Conservation (phyloP, 2,888 invertebrate species). For the Dicroscelio sp. region DNA sequence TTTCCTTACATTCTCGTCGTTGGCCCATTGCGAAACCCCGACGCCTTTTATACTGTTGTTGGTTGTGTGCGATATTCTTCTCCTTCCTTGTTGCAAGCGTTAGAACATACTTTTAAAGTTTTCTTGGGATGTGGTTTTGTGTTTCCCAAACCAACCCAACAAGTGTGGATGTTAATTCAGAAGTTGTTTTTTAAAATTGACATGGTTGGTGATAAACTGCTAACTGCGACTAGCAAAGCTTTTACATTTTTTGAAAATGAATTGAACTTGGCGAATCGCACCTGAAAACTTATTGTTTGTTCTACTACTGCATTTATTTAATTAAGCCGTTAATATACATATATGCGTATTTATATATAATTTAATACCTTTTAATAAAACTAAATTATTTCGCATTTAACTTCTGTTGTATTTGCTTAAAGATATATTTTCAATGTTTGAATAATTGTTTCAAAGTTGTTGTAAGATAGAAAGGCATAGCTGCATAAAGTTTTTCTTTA, state of each 20-base stretch:
- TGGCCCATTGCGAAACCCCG: slow-evolving; percentile 11
- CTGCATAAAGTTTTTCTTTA: no score
- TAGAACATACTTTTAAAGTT: not conserved
- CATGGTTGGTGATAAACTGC: no score
- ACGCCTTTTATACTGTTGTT: not conserved
- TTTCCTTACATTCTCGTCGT: slow-evolving; percentile 8
- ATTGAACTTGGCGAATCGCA: not conserved
- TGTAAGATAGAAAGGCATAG: no score
- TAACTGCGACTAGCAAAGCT: not conserved
- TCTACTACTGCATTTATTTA: not conserved
- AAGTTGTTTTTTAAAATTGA: no score
- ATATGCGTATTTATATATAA: not conserved
- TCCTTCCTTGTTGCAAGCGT: not conserved
- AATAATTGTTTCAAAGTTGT: no score
- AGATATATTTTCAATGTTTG: no score
- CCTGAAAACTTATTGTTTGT: not conserved
- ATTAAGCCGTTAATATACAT: not conserved
- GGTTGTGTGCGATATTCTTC: not conserved
- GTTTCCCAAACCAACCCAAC: not conserved
- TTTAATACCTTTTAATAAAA: no score
- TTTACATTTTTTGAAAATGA: not conserved
- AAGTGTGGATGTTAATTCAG: no score
- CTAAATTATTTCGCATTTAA: no score
- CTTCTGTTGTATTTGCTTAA: no score
- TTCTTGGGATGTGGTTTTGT: not conserved